These are phyloP conservation scores for Dryomyza anilis DNA, from an alignment of 2,888 invertebrate genomes.

Conservation along the genomic window DNA sequence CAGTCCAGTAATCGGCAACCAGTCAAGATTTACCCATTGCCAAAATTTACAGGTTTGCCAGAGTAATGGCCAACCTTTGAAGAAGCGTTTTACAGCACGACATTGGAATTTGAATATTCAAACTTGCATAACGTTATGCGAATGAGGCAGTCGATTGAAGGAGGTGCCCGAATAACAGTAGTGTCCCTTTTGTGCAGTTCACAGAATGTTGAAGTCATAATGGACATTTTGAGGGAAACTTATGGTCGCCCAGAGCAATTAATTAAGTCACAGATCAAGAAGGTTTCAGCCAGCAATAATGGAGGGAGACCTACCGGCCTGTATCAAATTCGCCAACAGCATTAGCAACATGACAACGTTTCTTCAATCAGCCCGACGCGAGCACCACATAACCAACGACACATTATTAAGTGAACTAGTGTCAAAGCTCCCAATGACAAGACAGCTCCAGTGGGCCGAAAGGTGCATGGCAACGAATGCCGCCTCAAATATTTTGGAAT, in stretches of 20 bases:
- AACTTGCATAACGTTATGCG: slow-evolving; percentile 19
- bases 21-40: slow-evolving; percentile 5
- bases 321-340: slow-evolving; percentile 6
- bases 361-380: background rate
- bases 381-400: background rate
- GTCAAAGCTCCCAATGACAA: background rate
- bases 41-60: no score
- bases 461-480: background rate
- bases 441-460: background rate
- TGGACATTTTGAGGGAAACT: slow-evolving; percentile 15
- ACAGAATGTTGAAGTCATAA: background rate
- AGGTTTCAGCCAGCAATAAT: background rate
- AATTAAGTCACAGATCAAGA: slow-evolving; percentile 6
- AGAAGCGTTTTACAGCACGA: slow-evolving; percentile 10
- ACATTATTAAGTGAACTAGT: background rate
- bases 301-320: background rate
- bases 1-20: background rate
- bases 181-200: background rate
- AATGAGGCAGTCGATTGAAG: background rate
- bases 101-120: slow-evolving; percentile 14
- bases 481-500: slow-evolving; percentile 4
- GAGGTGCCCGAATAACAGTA: background rate
- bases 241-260: slow-evolving; percentile 9
- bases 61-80: slow-evolving; percentile 14
- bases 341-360: slow-evolving; percentile 21